Base-by-base conservation (phyloP, 1,140 invertebrate genomes). In the Euschistus heros region DNA sequence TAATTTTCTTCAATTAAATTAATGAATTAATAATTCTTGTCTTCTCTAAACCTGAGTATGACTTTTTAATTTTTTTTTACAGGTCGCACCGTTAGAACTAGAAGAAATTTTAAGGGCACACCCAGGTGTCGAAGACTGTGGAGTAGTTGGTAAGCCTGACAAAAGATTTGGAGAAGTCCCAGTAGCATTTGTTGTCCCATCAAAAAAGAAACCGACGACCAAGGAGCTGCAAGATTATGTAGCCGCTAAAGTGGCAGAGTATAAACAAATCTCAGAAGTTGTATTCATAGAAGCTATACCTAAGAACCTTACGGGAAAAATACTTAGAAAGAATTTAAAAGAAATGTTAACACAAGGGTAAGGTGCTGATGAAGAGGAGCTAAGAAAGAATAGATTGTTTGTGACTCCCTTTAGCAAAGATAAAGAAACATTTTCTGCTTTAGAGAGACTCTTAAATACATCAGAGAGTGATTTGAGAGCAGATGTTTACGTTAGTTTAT, bases 241-340 rank as follows among this genome's bases (percentile, higher is more conserved):
- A 1, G 82, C 82, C 5, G 78, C 71, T 24, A 84, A 83, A 70
- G 82, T 88, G 1, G 80, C 84, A 0, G 76, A 80, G 2, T 87
- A 83, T 68, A 90, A 90, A 70, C 78, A 81, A 62, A 76, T 90
- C 68, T 86, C 84, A 24, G 81, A 84, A 15, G 80, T 90, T 4
- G 75, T 82, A 67, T 84, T 90, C 67, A 73, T 87, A 0, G 75
- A 84, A 4, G 75, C 78, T 60, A 86, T 92, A 70, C 88, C 88
- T 5, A 90, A 88, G 74, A 87, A 80, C 71, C 71, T 82, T 0
- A 79, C 84, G 0, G 89, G 88, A 33, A 91, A 91, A 78, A 88
- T 89, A 68, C 73, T 91, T 61, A 80, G 86, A 67, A 78, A 78
- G 69, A 73, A 80, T 20, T 74, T 88, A 63, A 81, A 80, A 26